Percentiles rank a stretch among this genome's conserved stretches.
These are phyloP conservation scores for Maccullochella peelii DNA, from an alignment of 2,113 vertebrate species.

Conservation along the genomic window DNA sequence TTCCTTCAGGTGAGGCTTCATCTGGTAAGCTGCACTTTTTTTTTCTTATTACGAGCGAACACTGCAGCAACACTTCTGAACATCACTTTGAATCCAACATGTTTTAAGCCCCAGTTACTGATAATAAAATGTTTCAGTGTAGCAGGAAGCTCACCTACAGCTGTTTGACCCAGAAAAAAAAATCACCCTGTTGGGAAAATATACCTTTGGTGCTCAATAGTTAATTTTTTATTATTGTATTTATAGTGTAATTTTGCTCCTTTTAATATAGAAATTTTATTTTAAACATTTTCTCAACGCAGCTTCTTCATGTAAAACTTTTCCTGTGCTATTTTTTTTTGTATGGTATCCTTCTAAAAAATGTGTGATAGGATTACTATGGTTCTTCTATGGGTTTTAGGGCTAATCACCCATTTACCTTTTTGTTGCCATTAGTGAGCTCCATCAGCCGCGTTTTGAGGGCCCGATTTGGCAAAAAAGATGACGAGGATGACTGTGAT, in stretches of 20 bases:
- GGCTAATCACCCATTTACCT: slow-evolving; percentile 80
- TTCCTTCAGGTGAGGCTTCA: slow-evolving; percentile 99
- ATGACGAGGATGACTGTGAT: slow-evolving; percentile 95
- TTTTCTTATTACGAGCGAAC: slow-evolving; percentile 75
- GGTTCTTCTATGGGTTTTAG: slow-evolving; percentile 78
- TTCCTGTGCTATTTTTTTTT: slow-evolving; percentile 64
- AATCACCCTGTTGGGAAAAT: slow-evolving; percentile 43
- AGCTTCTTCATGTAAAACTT: slow-evolving; percentile 69
- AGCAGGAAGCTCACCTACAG: slow-evolving; percentile 46
- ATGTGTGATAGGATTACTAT: slow-evolving; percentile 77
- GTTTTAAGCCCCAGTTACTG: slow-evolving; percentile 66
- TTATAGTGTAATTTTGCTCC: slow-evolving; percentile 21
- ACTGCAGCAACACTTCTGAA: slow-evolving; percentile 71
- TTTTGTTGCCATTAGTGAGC: slow-evolving; percentile 92
- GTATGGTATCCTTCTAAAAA: slow-evolving; percentile 59
- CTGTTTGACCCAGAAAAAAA: slow-evolving; percentile 60
- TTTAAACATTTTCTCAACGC: slow-evolving; percentile 29
- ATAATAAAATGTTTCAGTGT: slow-evolving; percentile 52
- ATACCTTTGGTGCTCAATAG: slow-evolving; percentile 49
- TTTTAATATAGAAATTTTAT: slow-evolving; percentile 19
- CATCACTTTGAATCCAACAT: slow-evolving; percentile 61
- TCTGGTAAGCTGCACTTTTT: slow-evolving; percentile 87
- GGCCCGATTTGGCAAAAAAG: slow-evolving; percentile 99
- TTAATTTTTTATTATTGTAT: slow-evolving; percentile 22
- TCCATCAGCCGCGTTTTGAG: slow-evolving; percentile 99